Conservation (phyloP, 2,797 vertebrate genomes). For the Esox lucius region DNA sequence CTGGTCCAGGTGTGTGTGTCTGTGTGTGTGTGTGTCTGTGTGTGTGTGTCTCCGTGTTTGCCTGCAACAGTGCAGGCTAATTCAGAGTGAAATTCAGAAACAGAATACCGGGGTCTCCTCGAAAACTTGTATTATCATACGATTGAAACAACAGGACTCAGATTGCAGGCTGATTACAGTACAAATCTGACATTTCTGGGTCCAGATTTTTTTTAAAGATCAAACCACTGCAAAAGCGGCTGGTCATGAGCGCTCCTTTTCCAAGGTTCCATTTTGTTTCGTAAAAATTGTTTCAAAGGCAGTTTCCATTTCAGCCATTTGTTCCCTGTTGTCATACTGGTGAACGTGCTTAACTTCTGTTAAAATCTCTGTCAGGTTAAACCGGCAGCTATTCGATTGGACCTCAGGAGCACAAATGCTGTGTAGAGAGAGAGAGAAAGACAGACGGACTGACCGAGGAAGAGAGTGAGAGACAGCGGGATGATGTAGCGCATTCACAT, state of each 20-base stretch:
- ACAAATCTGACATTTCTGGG: background rate
- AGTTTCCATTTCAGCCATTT: constrained; percentile 18
- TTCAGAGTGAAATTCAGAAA: background rate
- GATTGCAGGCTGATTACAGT: background rate
- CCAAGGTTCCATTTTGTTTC: background rate
- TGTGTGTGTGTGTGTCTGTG: constrained; percentile 27
- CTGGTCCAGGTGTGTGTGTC: constrained; percentile 44
- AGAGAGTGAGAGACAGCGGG: too few relatives aligned
- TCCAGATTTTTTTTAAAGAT: too few relatives aligned
- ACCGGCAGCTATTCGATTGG: constrained; percentile 29
- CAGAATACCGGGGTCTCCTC: background rate
- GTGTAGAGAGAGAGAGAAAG: too few relatives aligned
- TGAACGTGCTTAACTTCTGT: too few relatives aligned
- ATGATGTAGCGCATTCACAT: too few relatives aligned
- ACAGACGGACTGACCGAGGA: too few relatives aligned
- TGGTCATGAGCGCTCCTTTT: background rate
- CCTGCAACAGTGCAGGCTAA: constrained; percentile 28
- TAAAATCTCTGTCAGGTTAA: constrained; percentile 13
- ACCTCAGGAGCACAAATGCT: constrained; percentile 5
- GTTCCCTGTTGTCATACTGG: too few relatives aligned
- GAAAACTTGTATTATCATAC: constrained; percentile 21
- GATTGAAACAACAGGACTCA: constrained; percentile 12
- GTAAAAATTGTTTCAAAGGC: constrained; percentile 18
- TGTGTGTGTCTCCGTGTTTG: background rate
- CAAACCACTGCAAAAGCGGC: too few relatives aligned